These are phyloP conservation scores for Eilema griseolum DNA, from an alignment of 2,888 invertebrate species.

Conservation along the genomic window DNA sequence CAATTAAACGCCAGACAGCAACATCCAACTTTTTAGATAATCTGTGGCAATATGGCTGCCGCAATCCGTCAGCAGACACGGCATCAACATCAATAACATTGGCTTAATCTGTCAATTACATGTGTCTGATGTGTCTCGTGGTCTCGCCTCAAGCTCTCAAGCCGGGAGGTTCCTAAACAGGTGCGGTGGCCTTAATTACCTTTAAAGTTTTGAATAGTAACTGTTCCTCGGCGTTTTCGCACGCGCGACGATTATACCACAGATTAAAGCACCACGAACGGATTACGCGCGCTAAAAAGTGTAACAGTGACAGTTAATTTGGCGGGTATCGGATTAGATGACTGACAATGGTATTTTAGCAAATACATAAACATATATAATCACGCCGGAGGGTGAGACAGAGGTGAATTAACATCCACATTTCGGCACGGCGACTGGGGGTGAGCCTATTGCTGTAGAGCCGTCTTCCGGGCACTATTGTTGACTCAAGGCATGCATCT, in stretches of 20 bases:
- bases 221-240: slow-evolving; percentile 46
- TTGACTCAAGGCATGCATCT: too few species aligned
- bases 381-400: too few species aligned
- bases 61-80: slow-evolving; percentile 8
- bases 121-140: slow-evolving; percentile 20
- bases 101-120: slow-evolving; percentile 47
- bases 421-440: too few species aligned
- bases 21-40: too few species aligned
- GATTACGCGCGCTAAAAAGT: slow-evolving; percentile 43
- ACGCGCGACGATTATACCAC: slow-evolving; percentile 53
- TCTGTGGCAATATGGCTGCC: background rate
- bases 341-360: background rate
- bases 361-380: background rate
- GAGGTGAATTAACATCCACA: too few species aligned
- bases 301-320: slow-evolving; percentile 53
- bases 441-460: too few species aligned
- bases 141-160: slow-evolving; percentile 19
- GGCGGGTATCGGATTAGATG: slow-evolving; percentile 36
- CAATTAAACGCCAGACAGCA: slow-evolving; percentile 6
- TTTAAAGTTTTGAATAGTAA: slow-evolving; percentile 33
- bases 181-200: slow-evolving; percentile 53
- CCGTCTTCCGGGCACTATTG: too few species aligned
- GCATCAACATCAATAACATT: slow-evolving; percentile 27
- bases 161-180: slow-evolving; percentile 43
- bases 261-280: slow-evolving; percentile 47